Evolutionary conservation across 2,113 vertebrate species (phyloP).

Genomic region (Limnothrissa miodon): DNA sequence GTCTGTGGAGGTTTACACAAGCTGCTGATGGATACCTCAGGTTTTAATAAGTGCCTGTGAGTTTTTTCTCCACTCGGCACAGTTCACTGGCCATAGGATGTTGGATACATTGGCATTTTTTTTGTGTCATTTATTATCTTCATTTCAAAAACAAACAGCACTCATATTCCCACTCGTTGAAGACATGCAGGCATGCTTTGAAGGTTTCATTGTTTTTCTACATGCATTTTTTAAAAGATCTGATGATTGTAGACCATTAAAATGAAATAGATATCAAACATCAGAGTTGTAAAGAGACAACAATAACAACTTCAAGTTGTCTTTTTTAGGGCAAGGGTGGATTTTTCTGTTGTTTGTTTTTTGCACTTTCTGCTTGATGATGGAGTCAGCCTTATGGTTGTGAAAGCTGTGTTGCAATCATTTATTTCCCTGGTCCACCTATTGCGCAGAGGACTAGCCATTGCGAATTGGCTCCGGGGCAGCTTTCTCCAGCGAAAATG

Average conservation of each 20-base stretch:
- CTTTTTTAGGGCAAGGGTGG: not conserved
- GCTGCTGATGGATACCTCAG: constrained; percentile 61
- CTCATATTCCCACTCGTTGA: not conserved
- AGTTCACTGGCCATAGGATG: constrained; percentile 33
- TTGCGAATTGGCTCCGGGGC: constrained; percentile 57
- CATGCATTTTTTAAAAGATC: not conserved
- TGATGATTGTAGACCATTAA: constrained; percentile 13
- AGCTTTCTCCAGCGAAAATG: constrained; percentile 51
- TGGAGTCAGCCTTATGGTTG: constrained; percentile 46
- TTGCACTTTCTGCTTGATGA: constrained; percentile 40
- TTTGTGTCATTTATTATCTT: constrained; percentile 16
- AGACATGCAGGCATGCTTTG: not conserved
- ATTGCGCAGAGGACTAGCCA: constrained; percentile 56
- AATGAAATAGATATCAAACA: not conserved
- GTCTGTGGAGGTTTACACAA: constrained; percentile 58
- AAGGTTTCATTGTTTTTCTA: not conserved
- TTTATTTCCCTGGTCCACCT: constrained; percentile 56
- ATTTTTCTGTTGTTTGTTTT: no score
- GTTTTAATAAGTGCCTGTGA: constrained; percentile 63
- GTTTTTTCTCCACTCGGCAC: constrained; percentile 33
- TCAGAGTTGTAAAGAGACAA: not conserved
- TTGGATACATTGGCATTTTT: constrained; percentile 10
- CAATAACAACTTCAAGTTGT: constrained; percentile 15
- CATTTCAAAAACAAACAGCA: constrained; percentile 4
- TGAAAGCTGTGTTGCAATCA: constrained; percentile 53